phyloP scores from a whole-genome alignment of 1,140 invertebrate species.

The Tribolium castaneum region DNA sequence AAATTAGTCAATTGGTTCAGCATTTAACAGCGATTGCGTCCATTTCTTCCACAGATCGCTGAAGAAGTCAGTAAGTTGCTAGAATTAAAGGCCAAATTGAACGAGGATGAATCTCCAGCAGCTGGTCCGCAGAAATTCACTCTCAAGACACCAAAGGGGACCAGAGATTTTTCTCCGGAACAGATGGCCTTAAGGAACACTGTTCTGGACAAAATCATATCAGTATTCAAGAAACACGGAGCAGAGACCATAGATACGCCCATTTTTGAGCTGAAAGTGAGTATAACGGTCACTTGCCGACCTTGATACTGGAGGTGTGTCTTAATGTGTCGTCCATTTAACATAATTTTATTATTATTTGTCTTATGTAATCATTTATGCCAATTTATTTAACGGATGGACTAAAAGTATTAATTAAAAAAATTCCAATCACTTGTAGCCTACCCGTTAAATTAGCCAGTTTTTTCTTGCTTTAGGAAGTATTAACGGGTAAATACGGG shows the following conservation, averaged over 20 bases:
- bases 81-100: slow-evolving; percentile 80
- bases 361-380: background rate
- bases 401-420: too few species aligned
- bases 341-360: background rate
- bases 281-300: slow-evolving; percentile 14
- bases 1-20: too few species aligned
- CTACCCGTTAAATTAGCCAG: too few species aligned
- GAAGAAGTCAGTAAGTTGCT: slow-evolving; percentile 86
- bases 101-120: slow-evolving; percentile 66
- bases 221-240: slow-evolving; percentile 97
- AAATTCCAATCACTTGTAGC: too few species aligned
- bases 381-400: background rate
- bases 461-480: slow-evolving; percentile 77
- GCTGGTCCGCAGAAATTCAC: slow-evolving; percentile 77
- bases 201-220: slow-evolving; percentile 89
- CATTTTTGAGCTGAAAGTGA: slow-evolving; percentile 97
- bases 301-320: slow-evolving; percentile 21
- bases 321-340: background rate
- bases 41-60: slow-evolving; percentile 71
- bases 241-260: slow-evolving; percentile 99
- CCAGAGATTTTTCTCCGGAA: slow-evolving; percentile 92
- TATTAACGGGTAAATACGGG: slow-evolving; percentile 98
- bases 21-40: background rate
- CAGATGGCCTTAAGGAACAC: slow-evolving; percentile 94
- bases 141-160: slow-evolving; percentile 95